Conservation (phyloP, 2,888 invertebrate species). For the Criorhina ranunculi region DNA sequence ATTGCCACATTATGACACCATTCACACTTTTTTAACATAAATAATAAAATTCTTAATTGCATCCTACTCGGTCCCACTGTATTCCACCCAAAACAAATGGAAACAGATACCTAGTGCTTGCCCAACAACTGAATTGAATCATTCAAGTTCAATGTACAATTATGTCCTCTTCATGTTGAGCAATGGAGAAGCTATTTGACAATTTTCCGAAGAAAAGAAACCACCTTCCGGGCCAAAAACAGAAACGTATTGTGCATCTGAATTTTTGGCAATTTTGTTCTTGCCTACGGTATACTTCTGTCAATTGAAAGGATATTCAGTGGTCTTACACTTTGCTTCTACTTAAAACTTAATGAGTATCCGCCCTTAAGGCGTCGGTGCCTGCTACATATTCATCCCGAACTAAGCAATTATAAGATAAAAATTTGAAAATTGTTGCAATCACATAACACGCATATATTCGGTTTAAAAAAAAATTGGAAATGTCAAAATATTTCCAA, state of each 20-base stretch:
- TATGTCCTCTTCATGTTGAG: conserved; percentile 24
- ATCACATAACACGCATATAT: conserved; percentile 38
- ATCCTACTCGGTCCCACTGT: conserved; percentile 1
- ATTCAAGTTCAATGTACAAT: conserved; percentile 55
- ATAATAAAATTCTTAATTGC: no score
- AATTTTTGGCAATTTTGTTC: conserved; percentile 38
- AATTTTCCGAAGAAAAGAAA: conserved; percentile 10
- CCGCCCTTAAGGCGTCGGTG: conserved; percentile 29
- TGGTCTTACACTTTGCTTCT: conserved; percentile 66
- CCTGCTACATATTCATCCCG: conserved; percentile 5
- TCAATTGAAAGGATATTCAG: conserved; percentile 68
- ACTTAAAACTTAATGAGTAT: conserved; percentile 64
- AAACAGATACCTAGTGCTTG: background rate
- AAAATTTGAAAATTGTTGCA: conserved; percentile 23
- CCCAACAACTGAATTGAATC: conserved; percentile 36
- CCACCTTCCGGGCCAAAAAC: background rate
- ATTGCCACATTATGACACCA: no score
- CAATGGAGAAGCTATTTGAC: conserved; percentile 13
- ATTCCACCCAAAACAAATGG: background rate
- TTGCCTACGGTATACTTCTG: conserved; percentile 68
- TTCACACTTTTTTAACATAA: no score
- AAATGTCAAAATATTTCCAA: conserved; percentile 73
- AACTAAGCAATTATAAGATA: conserved; percentile 44
- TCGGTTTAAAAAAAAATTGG: conserved; percentile 4
- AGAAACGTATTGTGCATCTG: conserved; percentile 49